phyloP scores from a whole-genome alignment of 2,113 vertebrate genomes.

The Prunella fulvescens region DNA sequence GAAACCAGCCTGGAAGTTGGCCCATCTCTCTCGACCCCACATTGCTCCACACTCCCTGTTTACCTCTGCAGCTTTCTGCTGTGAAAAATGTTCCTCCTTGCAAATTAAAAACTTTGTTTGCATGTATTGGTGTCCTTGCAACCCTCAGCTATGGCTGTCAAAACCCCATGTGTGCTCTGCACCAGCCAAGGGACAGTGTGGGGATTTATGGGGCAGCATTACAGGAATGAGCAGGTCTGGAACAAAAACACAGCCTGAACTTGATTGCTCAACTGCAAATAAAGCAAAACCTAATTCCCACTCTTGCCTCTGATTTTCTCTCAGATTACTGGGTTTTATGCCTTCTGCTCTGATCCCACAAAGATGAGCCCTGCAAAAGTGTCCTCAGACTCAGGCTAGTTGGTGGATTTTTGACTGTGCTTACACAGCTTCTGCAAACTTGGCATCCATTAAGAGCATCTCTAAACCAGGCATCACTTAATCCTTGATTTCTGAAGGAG shows the following conservation, averaged over 20 bases:
- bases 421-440: background rate
- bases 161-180: fast-evolving
- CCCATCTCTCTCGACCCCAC: fast-evolving
- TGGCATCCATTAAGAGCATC: background rate
- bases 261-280: background rate
- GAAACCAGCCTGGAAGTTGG: background rate
- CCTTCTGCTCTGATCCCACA: background rate
- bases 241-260: background rate
- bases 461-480: background rate
- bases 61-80: background rate
- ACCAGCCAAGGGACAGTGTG: background rate
- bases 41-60: background rate
- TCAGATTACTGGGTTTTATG: background rate
- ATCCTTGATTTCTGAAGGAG: background rate
- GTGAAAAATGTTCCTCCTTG: background rate
- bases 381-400: background rate
- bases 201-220: background rate
- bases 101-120: background rate
- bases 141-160: background rate
- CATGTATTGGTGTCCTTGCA: background rate
- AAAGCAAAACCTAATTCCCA: background rate
- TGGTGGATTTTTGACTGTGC: background rate
- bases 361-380: background rate
- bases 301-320: background rate
- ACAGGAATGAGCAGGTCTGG: background rate